These are phyloP conservation scores for Eulemur rubriventer DNA, from an alignment of 2,797 vertebrate genomes.

Conservation along the genomic window DNA sequence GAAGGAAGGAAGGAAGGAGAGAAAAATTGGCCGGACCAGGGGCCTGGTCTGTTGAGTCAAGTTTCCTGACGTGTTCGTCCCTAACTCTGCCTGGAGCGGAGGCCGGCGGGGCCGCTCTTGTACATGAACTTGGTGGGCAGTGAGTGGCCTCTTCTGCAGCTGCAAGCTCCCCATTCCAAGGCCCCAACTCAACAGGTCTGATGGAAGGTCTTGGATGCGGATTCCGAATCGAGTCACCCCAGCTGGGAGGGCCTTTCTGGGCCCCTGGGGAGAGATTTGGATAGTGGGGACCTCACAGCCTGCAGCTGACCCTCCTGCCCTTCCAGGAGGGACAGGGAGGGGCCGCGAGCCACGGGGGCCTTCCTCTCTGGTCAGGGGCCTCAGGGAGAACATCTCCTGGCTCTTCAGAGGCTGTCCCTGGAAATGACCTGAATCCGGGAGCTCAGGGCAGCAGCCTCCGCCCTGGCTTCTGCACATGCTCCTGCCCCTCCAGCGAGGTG, in stretches of 20 bases:
- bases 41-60: not conserved
- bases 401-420: not conserved
- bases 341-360: not conserved
- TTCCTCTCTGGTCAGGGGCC: not conserved
- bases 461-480: conserved; percentile 6
- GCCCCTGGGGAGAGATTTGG: conserved; percentile 38
- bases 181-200: conserved; percentile 65
- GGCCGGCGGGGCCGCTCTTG: not conserved
- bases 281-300: conserved; percentile 6
- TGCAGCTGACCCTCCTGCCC: conserved; percentile 53
- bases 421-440: conserved; percentile 4
- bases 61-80: conserved; percentile 51
- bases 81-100: not conserved
- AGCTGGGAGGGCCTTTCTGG: not conserved
- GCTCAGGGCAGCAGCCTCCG: not conserved
- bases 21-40: not conserved
- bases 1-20: not conserved
- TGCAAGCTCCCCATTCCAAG: conserved; percentile 60
- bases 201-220: conserved; percentile 61
- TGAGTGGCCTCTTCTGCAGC: conserved; percentile 31
- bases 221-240: conserved; percentile 38
- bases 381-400: not conserved
- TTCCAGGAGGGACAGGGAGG: not conserved
- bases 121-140: not conserved
- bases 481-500: conserved; percentile 14